Base-by-base conservation (phyloP, 2,888 invertebrate genomes). In the Amphipoea oculea region DNA sequence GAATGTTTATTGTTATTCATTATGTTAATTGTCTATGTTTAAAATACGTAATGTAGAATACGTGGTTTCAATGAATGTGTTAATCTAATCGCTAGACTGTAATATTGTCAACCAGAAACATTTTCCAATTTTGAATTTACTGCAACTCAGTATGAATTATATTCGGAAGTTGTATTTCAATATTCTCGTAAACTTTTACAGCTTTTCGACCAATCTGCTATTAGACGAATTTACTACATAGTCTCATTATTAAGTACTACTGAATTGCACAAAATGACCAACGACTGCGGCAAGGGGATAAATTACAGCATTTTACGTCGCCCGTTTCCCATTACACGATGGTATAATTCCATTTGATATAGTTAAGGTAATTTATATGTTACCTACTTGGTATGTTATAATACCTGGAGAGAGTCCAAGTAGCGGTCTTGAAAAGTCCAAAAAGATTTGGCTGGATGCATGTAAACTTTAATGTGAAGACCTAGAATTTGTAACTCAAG, bases 271-370 rank as follows among this genome's bases (percentile, higher is more conserved):
- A 84, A 80, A 87, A 77, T 86, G 65, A 73, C 60, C 63, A 68
- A 57, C 74, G 74, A 75, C 83, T 65, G 76, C 62, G 42, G 81
- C 65, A 66, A 72, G 65, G 40, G 62, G 36, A 70, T 87, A 87
- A 75, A 74, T 84, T 81, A 85, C 73, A 80, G 66, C 81, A 80
- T 84, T 84, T 87, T 74, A 87, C 77, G 79, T 86, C 86, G 36
- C 76, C 71, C 54, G 76, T 36, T 84, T 73, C 68, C 66, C 74
- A 76, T 85, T 69, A 84, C 81, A 77, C 71, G 84, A 87, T 84
- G 87, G 84, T 57, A 80, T 84, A 85, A 86, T 86, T 84, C 76
- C 87, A 84, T 86, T 84, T 68, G 65, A 69, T 84, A 80, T 74
- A 76, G 80, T 80, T 84, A 74, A 86, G 62, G 84, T 83, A 80